Evolutionary conservation across 2,888 invertebrate genomes (phyloP).

Genomic region (Rosalia funebris): DNA sequence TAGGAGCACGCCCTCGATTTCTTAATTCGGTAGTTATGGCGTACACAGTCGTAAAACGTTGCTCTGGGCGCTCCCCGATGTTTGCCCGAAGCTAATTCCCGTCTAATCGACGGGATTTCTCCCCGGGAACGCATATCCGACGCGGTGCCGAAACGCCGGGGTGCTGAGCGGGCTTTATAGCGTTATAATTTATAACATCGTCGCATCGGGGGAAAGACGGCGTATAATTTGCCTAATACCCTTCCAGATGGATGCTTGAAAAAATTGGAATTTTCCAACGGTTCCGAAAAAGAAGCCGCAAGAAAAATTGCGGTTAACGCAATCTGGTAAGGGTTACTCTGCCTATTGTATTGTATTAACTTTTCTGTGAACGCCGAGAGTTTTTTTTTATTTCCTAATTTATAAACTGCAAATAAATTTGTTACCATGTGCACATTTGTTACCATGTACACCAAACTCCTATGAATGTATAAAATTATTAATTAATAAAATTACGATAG

Average conservation of each 20-base stretch:
- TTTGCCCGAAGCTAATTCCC: constrained; percentile 21
- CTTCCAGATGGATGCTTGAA: constrained; percentile 11
- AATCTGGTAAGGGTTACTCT: too few relatives aligned
- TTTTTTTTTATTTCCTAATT: too few relatives aligned
- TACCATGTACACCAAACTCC: too few relatives aligned
- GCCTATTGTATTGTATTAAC: too few relatives aligned
- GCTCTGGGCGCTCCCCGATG: constrained; percentile 1
- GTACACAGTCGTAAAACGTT: constrained; percentile 1
- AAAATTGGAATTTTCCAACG: neutral
- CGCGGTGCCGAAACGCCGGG: constrained; percentile 8
- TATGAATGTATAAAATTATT: too few relatives aligned
- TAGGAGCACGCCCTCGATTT: too few relatives aligned
- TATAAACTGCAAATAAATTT: too few relatives aligned
- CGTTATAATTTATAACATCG: constrained; percentile 14
- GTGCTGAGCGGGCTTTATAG: neutral
- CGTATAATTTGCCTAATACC: constrained; percentile 13
- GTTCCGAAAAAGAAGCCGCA: neutral
- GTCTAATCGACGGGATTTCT: constrained; percentile 24
- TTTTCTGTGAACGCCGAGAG: too few relatives aligned
- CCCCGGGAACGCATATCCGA: constrained; percentile 5
- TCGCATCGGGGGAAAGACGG: neutral
- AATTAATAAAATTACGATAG: too few relatives aligned
- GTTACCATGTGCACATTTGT: too few relatives aligned
- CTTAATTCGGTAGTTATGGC: constrained; percentile 14
- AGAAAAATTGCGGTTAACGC: neutral